phyloP scores from a whole-genome alignment of 2,113 vertebrate species.

The Hiodon tergisus region DNA sequence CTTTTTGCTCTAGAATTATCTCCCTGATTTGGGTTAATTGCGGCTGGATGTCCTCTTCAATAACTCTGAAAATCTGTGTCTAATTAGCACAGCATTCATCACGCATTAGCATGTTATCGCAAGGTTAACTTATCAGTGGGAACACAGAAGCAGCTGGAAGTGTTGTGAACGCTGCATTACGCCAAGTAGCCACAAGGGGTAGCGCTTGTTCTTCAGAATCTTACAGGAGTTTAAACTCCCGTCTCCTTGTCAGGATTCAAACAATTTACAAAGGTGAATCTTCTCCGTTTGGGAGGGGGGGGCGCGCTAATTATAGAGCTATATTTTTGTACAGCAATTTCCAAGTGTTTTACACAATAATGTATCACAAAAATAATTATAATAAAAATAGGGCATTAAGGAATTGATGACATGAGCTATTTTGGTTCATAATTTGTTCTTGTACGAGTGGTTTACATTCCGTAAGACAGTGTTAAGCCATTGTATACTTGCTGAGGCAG shows the following conservation, averaged over 20 bases:
- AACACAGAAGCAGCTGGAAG: constrained; percentile 59
- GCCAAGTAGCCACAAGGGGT: constrained; percentile 59
- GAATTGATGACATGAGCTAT: neutral
- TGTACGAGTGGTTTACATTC: neutral
- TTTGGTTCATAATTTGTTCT: neutral
- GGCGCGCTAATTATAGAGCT: neutral
- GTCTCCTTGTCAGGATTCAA: constrained; percentile 13
- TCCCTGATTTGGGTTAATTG: constrained; percentile 60
- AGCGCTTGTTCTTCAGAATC: constrained; percentile 55
- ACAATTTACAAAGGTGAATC: constrained; percentile 17
- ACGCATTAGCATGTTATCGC: constrained; percentile 68
- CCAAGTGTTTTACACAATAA: neutral
- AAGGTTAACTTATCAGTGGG: constrained; percentile 67
- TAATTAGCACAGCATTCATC: constrained; percentile 69
- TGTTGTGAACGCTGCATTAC: constrained; percentile 48
- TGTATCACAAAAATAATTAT: neutral
- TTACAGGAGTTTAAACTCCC: constrained; percentile 28
- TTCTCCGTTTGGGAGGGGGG: neutral
- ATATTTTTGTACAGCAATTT: neutral
- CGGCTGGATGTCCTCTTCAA: constrained; percentile 66
- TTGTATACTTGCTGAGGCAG: constrained; percentile 45
- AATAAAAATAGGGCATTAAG: neutral
- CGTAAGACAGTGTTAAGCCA: constrained; percentile 37
- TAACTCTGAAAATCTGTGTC: constrained; percentile 68
- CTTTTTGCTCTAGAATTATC: constrained; percentile 58